A percentile compares a stretch with the other conserved stretches of the same genome.
Conservation (phyloP, 2,113 vertebrate genomes). For the Balaenoptera acutorostrata region DNA sequence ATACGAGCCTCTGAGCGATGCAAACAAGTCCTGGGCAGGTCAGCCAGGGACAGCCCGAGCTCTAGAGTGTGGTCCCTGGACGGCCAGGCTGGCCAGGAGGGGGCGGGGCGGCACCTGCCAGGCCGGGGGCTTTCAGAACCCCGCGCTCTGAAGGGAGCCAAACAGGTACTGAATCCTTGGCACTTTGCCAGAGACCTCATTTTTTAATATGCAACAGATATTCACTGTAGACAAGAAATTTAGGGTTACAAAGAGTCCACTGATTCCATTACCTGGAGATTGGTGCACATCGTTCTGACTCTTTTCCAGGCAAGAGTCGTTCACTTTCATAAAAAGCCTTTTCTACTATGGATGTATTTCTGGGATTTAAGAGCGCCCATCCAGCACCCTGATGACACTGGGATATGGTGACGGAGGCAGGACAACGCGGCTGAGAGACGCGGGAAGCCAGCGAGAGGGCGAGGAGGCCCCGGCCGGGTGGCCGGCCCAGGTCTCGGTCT, state of each 20-base stretch:
- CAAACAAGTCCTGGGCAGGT: no score
- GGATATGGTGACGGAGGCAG: fast-evolving
- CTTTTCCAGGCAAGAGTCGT: fast-evolving
- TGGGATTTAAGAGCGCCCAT: neutral
- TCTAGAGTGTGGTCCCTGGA: no score
- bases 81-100: no score
- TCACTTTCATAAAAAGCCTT: neutral
- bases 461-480: fast-evolving
- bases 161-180: no score
- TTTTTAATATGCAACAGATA: fast-evolving
- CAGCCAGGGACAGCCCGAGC: no score
- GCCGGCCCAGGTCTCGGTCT: neutral
- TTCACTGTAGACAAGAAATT: neutral
- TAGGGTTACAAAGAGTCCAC: fast-evolving
- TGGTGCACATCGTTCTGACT: fast-evolving
- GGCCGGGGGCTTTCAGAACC: no score
- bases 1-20: no score
- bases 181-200: neutral
- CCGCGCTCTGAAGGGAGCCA: no score
- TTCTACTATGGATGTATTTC: neutral
- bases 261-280: fast-evolving
- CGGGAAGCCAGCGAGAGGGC: fast-evolving
- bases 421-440: fast-evolving
- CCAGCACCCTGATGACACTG: neutral
- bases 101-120: no score